Evolutionary conservation across 2,888 invertebrate genomes (phyloP).

Genomic region (Pedicia rivosa): DNA sequence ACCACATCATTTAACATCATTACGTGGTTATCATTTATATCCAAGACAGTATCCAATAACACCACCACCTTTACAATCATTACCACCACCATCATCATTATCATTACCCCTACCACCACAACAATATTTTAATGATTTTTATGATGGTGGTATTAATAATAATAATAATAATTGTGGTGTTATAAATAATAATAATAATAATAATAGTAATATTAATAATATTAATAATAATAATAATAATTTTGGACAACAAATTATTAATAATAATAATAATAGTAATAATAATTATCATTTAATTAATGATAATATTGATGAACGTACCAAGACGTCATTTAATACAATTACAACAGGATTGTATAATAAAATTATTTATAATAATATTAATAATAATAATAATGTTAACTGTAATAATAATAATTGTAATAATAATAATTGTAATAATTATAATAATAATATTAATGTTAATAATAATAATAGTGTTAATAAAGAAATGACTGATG

Average conservation of each 20-base stretch:
- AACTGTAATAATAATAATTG: constrained; percentile 3
- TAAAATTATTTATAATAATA: constrained; percentile 4
- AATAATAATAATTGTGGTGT: neutral
- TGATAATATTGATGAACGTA: constrained; percentile 2
- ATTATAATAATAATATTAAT: constrained; percentile 2
- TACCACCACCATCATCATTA: too few species aligned
- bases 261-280: constrained; percentile 3
- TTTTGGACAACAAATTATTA: neutral
- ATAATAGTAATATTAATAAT: constrained; percentile 1
- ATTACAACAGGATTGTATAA: constrained; percentile 4
- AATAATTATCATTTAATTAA: constrained; percentile 4
- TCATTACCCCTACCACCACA: neutral
- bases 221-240: neutral
- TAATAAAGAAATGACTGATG: neutral
- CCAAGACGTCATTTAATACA: neutral
- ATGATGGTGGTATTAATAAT: neutral
- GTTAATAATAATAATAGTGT: neutral
- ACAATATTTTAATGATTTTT: neutral
- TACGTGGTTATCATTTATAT: neutral
- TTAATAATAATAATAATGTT: constrained; percentile 1
- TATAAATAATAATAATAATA: too few species aligned
- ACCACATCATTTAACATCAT: neutral
- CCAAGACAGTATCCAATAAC: neutral
- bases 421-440: constrained; percentile 3
- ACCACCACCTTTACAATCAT: constrained; percentile 1